A percentile compares a stretch with the other conserved stretches of the same genome.
Conservation (phyloP, 1,140 invertebrate species). For the Oreohelix idahoensis region DNA sequence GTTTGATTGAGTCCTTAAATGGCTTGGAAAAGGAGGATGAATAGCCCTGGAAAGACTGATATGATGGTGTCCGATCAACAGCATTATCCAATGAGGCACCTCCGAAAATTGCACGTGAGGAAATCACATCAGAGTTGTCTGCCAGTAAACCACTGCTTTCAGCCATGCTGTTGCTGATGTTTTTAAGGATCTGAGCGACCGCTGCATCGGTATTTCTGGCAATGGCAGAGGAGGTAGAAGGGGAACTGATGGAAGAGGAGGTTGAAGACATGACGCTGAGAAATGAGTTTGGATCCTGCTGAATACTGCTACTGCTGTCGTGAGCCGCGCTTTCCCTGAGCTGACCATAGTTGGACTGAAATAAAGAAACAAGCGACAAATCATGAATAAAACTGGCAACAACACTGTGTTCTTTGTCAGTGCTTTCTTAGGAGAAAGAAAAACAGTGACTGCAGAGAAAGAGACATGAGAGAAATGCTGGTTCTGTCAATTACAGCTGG, state of each 20-base stretch:
- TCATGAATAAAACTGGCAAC: background rate
- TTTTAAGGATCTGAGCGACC: slow-evolving; percentile 57
- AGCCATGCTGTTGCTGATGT: slow-evolving; percentile 47
- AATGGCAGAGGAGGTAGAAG: slow-evolving; percentile 38
- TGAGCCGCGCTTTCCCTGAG: slow-evolving; percentile 6
- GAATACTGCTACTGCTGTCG: slow-evolving; percentile 30
- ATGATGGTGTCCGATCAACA: background rate
- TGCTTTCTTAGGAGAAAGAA: no score
- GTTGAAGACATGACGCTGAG: slow-evolving; percentile 24
- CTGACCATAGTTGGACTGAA: slow-evolving; percentile 19
- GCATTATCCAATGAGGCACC: background rate
- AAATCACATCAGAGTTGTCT: background rate
- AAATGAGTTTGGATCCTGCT: slow-evolving; percentile 9
- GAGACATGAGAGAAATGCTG: no score
- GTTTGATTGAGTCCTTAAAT: slow-evolving; percentile 44
- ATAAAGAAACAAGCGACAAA: background rate
- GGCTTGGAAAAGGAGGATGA: slow-evolving; percentile 18
- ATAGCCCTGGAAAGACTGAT: slow-evolving; percentile 10
- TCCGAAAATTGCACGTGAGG: background rate
- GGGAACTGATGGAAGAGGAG: slow-evolving; percentile 23
- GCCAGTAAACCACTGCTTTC: slow-evolving; percentile 16
- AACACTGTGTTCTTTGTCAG: no score
- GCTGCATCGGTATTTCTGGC: slow-evolving; percentile 46
- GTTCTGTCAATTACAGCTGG: no score
- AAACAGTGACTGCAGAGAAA: no score